Percentiles rank a stretch among this genome's conserved stretches.
These are phyloP conservation scores for Actinemys pallida DNA, from an alignment of 2,113 vertebrate genomes.

Conservation along the genomic window DNA sequence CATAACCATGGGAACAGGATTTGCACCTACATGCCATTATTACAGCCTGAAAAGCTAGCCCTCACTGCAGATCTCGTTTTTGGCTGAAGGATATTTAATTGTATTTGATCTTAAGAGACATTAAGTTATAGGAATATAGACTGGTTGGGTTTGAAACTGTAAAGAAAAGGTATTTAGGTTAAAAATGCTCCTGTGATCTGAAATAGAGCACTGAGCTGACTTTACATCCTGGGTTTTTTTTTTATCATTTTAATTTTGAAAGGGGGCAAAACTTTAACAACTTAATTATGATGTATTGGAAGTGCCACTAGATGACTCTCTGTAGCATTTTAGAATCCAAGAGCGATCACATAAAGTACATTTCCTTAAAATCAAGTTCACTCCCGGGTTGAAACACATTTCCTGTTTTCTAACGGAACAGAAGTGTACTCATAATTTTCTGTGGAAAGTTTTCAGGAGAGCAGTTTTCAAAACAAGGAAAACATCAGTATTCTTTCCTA, in stretches of 20 bases:
- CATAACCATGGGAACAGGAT: background rate
- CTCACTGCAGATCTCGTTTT: background rate
- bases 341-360: background rate
- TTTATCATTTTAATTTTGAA: conserved; percentile 40
- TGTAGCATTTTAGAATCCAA: conserved; percentile 36
- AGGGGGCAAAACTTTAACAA: conserved; percentile 34
- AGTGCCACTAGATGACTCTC: conserved; percentile 43
- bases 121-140: conserved; percentile 19
- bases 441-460: conserved; percentile 47
- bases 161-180: conserved; percentile 40
- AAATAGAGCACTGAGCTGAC: conserved; percentile 2
- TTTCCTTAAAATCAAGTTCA: conserved; percentile 47
- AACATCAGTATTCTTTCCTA: background rate
- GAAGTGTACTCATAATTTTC: conserved; percentile 33
- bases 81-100: conserved; percentile 35
- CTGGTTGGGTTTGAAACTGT: conserved; percentile 9
- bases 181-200: conserved; percentile 41
- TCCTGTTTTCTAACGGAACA: conserved; percentile 76
- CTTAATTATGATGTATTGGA: conserved; percentile 53
- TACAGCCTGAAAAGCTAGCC: background rate
- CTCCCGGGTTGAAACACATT: conserved; percentile 42
- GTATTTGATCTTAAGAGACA: background rate
- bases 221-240: conserved; percentile 15
- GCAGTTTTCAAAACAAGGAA: conserved; percentile 30
- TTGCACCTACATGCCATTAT: background rate